phyloP scores from a whole-genome alignment of 2,113 vertebrate species.

The Xiphias gladius region DNA sequence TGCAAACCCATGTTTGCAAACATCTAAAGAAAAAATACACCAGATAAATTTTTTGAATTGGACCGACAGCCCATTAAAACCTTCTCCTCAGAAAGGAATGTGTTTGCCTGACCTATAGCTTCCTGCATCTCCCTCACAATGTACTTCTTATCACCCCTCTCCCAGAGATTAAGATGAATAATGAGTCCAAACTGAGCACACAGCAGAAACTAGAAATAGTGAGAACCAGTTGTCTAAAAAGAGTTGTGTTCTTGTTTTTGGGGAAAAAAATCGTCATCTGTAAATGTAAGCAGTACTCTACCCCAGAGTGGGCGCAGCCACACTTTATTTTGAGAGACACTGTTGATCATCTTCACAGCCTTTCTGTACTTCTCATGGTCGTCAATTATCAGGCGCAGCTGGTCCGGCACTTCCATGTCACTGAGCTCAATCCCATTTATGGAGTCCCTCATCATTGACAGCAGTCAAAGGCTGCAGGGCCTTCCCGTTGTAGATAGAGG shows the following conservation, averaged over 20 bases:
- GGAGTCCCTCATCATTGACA: conserved; percentile 62
- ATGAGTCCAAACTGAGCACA: conserved; percentile 18
- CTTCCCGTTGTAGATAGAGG: conserved; percentile 77
- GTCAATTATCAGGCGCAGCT: conserved; percentile 67
- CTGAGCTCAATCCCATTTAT: conserved; percentile 69
- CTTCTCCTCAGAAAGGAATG: conserved; percentile 57
- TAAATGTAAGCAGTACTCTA: background rate
- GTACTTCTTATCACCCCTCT: conserved; percentile 20
- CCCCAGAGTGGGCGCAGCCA: conserved; percentile 37
- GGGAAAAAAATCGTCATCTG: background rate
- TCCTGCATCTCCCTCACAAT: conserved; percentile 54
- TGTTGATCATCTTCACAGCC: conserved; percentile 70
- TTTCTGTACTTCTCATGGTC: conserved; percentile 63
- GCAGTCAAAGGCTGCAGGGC: conserved; percentile 66
- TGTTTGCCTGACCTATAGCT: conserved; percentile 65
- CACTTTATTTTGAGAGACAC: conserved; percentile 46
- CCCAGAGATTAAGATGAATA: background rate
- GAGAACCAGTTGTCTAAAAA: rapidly evolving
- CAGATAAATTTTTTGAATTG: conserved; percentile 57
- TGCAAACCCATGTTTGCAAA: conserved; percentile 63
- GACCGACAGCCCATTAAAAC: conserved; percentile 70
- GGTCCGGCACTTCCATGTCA: conserved; percentile 71
- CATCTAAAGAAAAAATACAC: conserved; percentile 67
- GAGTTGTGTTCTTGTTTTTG: background rate
- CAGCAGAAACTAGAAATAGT: background rate